Base-by-base conservation (phyloP, 2,797 vertebrate species). In the Hydrolagus colliei region DNA sequence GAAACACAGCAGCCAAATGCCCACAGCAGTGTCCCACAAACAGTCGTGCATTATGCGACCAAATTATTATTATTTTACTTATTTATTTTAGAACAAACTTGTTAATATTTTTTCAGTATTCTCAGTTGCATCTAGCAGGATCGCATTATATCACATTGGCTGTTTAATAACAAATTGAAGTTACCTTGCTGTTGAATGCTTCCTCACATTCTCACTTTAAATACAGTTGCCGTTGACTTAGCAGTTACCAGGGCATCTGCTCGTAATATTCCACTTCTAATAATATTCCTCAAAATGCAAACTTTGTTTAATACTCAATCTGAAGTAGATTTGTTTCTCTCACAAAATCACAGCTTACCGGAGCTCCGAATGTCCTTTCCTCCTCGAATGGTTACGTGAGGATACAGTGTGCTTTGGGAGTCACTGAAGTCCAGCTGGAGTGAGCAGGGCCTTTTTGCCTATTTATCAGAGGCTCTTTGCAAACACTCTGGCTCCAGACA, bases 401-500 rank as follows among this genome's bases (percentile, higher is more conserved):
- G 87, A 89, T 87, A 88, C 62, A 87, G 86, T 73, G 11, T 74
- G 74, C 85, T 35, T 86, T 86, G 85, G 52, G 85, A 86, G 88
- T 85, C 75, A 87, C 89, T 41, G 87, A 88, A 77, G 86, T 88
- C 65, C 90, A 89, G 90, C 90, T 91, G 91, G 35, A 93, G 88
- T 85, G 86, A 71, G 86, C 87, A 63, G 78, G 89, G 86, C 86
- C 87, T 89, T 88, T 84, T 71, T 90, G 90, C 86, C 88, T 90
- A 89, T 91, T 93, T 93, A 93, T 93, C 91, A 89, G 89, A 68
- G 79, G 82, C 86, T 85, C 85, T 89, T 88, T 87, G 88, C 89
- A 75, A 87, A 90, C 79, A 87, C 85, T 90, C 86, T 62, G 88
- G 89, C 91, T 94, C 88, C 91, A 93, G 92, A 93, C 92, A 87